phyloP scores from a whole-genome alignment of 2,113 vertebrate species.

The Lethenteron camtschaticum region DNA sequence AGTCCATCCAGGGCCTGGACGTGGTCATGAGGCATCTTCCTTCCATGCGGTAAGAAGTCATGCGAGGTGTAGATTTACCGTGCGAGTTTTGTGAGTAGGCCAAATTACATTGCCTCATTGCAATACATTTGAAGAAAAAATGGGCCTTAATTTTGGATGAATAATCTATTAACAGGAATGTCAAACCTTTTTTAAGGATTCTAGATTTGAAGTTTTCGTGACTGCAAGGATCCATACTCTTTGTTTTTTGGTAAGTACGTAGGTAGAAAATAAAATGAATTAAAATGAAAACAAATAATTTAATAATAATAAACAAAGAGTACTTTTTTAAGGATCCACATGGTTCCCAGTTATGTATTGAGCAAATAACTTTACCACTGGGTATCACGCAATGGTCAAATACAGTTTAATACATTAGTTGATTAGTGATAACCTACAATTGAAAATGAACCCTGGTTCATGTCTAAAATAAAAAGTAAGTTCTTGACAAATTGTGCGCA shows the following conservation, averaged over 20 bases:
- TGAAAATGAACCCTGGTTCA: too few relatives aligned
- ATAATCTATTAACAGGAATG: not conserved
- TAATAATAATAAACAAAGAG: too few relatives aligned
- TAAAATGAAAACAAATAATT: too few relatives aligned
- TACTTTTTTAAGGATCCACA: not conserved
- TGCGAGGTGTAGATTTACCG: too few relatives aligned
- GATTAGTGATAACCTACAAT: not conserved
- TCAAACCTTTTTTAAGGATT: not conserved
- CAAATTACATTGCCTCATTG: too few relatives aligned
- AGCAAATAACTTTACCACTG: not conserved
- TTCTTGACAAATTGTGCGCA: too few relatives aligned
- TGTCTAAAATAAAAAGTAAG: too few relatives aligned
- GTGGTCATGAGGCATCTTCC: conserved; percentile 92
- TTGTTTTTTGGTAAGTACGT: too few relatives aligned
- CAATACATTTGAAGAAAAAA: not conserved
- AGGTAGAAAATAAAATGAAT: too few relatives aligned
- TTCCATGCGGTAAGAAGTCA: conserved; percentile 59
- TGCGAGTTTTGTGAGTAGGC: too few relatives aligned
- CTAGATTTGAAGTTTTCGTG: too few relatives aligned
- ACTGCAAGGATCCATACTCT: too few relatives aligned
- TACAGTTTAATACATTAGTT: not conserved
- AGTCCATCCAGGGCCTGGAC: conserved; percentile 86
- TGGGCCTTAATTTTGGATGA: not conserved
- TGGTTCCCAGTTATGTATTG: not conserved
- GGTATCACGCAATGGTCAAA: not conserved